Evolutionary conservation across 2,113 vertebrate genomes (phyloP).

Genomic region (Bagarius yarrelli): DNA sequence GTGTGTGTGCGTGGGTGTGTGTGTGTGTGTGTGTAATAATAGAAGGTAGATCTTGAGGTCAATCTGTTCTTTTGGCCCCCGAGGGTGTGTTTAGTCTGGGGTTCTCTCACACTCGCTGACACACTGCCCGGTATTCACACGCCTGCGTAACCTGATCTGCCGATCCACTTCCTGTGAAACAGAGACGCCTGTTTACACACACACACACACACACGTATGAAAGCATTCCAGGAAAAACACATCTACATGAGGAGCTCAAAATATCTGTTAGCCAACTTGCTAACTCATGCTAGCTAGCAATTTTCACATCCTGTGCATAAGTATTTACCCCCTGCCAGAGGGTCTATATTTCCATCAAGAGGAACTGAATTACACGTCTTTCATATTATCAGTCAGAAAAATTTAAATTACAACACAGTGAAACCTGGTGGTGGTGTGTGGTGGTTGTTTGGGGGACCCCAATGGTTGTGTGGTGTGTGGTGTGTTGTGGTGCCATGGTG

Average conservation of each 20-base stretch:
- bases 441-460: too few relatives aligned
- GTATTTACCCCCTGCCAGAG: background rate
- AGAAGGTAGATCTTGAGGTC: background rate
- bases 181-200: slow-evolving; percentile 38
- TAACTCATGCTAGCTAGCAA: background rate
- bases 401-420: too few relatives aligned
- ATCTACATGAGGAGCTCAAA: slow-evolving; percentile 26
- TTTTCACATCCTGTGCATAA: background rate
- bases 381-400: background rate
- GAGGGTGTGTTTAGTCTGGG: slow-evolving; percentile 17
- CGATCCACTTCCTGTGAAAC: slow-evolving; percentile 56
- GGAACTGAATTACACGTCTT: background rate
- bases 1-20: too few relatives aligned
- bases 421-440: too few relatives aligned
- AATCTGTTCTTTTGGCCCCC: background rate
- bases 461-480: too few relatives aligned
- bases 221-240: slow-evolving; percentile 44
- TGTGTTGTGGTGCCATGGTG: too few relatives aligned
- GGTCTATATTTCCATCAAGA: background rate
- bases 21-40: too few relatives aligned
- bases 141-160: slow-evolving; percentile 55
- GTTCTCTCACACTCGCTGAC: slow-evolving; percentile 19
- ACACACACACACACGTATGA: slow-evolving; percentile 16
- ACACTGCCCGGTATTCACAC: slow-evolving; percentile 58
- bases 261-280: background rate